Base-by-base conservation (phyloP, 2,113 vertebrate species). In the Thermophis baileyi region DNA sequence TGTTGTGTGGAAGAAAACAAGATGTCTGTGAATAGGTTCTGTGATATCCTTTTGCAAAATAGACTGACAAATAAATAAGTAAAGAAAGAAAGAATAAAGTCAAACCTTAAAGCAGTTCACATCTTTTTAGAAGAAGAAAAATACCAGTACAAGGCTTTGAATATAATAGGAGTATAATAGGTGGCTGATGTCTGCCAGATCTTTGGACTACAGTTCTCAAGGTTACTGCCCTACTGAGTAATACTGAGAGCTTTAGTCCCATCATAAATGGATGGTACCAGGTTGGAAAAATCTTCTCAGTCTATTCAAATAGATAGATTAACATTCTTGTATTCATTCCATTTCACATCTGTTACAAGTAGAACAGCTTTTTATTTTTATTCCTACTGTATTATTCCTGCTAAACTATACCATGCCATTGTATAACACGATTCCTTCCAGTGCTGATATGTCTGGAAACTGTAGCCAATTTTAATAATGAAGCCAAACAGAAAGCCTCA, bases 281-380 rank as follows among this genome's bases (percentile, higher is more conserved):
- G 35, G 18, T 81, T 81, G 74, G 35, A 81, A 81, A 81, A 81
- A 81, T 40, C 18, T 74, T 7, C n/a, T 88, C 18, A 20, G 8
- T 55, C 14, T 91, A 22, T 87, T 87, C 9, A 50, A 27, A 91
- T 63, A 87, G 93, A 92, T 57, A 96, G 95, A 96, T 74, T 96
- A 96, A n/a, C 40, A 86, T 96, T 94, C 94, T 93, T 91, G 53
- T 40, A 50, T 89, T 87, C 16, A 91, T 57, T 55, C 40, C 53
- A 91, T 69, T 20, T 89, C 93, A 87, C 74, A 54, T 89, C 92
- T 92, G 14, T 16, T 60, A 55, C 18, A 24, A 93, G 86, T 94
- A 81, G n/a, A 90, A 69, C 88, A 46, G 1, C n/a, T 6, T 85
- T 24, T 46, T 47, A 40, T 86, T 92, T 87, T 47, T 9, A 27